These are phyloP conservation scores for Temnothorax nylanderi DNA, from an alignment of 1,140 invertebrate species.

Conservation along the genomic window DNA sequence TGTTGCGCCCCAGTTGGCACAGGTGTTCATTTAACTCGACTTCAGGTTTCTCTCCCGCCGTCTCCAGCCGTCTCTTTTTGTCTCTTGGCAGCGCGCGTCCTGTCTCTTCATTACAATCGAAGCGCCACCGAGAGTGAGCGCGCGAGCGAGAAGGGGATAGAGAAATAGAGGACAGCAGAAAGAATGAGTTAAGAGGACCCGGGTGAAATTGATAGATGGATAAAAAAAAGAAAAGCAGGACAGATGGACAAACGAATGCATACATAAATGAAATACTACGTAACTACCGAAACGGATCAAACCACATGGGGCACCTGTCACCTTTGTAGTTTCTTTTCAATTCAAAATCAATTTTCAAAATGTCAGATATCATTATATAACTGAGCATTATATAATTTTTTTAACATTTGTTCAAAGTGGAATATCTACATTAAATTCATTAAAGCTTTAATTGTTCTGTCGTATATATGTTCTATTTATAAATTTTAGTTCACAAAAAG, in stretches of 20 bases:
- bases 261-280: background rate
- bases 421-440: background rate
- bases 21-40: constrained; percentile 77
- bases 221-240: constrained; percentile 12
- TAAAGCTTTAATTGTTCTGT: background rate
- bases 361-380: background rate
- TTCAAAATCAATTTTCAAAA: constrained; percentile 9
- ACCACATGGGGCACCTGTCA: background rate
- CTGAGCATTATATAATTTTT: background rate
- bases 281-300: background rate
- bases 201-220: constrained; percentile 70
- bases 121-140: constrained; percentile 70
- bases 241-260: constrained; percentile 1
- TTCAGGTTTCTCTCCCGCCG: constrained; percentile 20
- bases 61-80: constrained; percentile 27
- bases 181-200: background rate
- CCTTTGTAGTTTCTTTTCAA: background rate
- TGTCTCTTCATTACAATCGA: constrained; percentile 66
- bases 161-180: constrained; percentile 7
- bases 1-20: constrained; percentile 81
- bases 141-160: background rate
- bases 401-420: background rate
- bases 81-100: constrained; percentile 3
- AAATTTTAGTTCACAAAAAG: background rate
- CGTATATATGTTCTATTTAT: background rate